Percentiles rank a stretch among this genome's conserved stretches.
These are phyloP conservation scores for Atrina japonica DNA, from an alignment of 2,888 invertebrate genomes.

Conservation along the genomic window DNA sequence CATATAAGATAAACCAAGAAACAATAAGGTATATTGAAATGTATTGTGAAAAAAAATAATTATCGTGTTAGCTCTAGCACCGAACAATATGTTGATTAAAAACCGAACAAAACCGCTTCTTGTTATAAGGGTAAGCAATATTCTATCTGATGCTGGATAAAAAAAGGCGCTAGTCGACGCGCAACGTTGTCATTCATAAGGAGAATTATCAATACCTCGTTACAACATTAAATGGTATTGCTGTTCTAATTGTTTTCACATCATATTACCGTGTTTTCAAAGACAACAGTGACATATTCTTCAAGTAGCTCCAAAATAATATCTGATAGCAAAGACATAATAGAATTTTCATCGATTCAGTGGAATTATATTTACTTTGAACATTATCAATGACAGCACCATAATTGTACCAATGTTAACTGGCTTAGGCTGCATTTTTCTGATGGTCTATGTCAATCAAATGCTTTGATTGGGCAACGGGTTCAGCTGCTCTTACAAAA, in stretches of 20 bases:
- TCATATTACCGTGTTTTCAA: conserved; percentile 28
- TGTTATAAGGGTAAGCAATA: no score
- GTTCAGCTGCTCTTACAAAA: conserved; percentile 8
- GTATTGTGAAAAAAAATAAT: no score
- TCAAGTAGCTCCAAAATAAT: conserved; percentile 3
- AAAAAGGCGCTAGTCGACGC: no score
- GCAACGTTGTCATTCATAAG: no score
- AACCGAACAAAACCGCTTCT: no score
- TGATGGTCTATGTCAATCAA: conserved; percentile 42
- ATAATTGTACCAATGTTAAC: conserved; percentile 33
- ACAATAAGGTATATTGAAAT: no score
- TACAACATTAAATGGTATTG: background rate
- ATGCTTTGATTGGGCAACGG: conserved; percentile 37
- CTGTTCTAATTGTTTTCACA: conserved; percentile 8
- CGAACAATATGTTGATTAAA: no score
- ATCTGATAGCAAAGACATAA: conserved; percentile 34
- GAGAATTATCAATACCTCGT: no score
- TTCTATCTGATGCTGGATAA: no score
- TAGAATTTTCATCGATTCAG: conserved; percentile 39
- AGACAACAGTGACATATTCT: conserved; percentile 18
- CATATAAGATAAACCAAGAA: no score
- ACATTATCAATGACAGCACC: conserved; percentile 35
- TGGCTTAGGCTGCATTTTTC: conserved; percentile 20
- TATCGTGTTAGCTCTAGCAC: no score
- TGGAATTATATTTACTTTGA: conserved; percentile 37